A percentile compares a stretch with the other conserved stretches of the same genome.
Evolutionary conservation across 2,888 invertebrate genomes (phyloP).

Genomic region (Drosophila koepferae): DNA sequence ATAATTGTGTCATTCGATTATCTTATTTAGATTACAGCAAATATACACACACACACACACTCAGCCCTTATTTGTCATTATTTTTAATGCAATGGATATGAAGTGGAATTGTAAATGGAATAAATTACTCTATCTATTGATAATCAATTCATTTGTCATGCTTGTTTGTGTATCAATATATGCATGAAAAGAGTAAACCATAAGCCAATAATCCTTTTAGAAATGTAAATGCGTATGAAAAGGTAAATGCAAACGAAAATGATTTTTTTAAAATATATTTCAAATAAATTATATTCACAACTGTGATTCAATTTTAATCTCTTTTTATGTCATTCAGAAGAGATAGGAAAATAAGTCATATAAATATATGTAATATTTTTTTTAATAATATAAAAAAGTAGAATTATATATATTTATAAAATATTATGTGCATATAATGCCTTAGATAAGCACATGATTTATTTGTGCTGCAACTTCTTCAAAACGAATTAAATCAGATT

Average conservation of each 20-base stretch:
- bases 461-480: too few relatives aligned
- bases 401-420: too few relatives aligned
- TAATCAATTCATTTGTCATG: conserved; percentile 7
- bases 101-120: neutral
- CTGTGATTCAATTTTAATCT: too few relatives aligned
- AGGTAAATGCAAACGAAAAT: neutral
- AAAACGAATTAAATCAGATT: too few relatives aligned
- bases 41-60: neutral
- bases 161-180: neutral
- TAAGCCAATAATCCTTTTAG: neutral
- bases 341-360: too few relatives aligned
- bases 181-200: neutral
- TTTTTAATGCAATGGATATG: conserved; percentile 1
- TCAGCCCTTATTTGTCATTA: neutral
- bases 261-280: neutral
- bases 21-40: conserved; percentile 14
- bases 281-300: too few relatives aligned
- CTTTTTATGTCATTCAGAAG: too few relatives aligned
- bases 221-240: neutral
- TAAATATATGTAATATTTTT: too few relatives aligned
- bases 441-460: too few relatives aligned
- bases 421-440: too few relatives aligned
- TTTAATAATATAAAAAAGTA: too few relatives aligned
- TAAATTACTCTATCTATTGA: neutral
- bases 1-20: conserved; percentile 13